A percentile compares a stretch with the other conserved stretches of the same genome.
phyloP scores from a whole-genome alignment of 2,888 invertebrate genomes.

The Tachystola acroxantha region DNA sequence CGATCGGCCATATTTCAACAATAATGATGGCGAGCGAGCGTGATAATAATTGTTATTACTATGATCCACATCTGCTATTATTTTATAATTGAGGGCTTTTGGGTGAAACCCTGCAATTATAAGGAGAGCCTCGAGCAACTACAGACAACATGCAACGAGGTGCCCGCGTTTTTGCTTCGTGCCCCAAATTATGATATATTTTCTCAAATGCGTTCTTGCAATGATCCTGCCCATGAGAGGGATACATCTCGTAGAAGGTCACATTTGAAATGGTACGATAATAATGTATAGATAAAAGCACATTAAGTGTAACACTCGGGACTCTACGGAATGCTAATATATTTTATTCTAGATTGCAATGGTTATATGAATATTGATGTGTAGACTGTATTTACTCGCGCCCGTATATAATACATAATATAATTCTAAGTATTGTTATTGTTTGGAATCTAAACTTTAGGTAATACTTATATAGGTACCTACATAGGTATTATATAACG shows the following conservation, averaged over 20 bases:
- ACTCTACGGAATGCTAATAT: no score
- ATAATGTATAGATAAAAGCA: no score
- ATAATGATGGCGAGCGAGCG: conserved; percentile 72
- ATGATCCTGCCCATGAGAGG: conserved; percentile 11
- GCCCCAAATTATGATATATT: conserved; percentile 67
- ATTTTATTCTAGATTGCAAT: no score
- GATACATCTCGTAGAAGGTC: conserved; percentile 9
- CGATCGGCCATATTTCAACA: conserved; percentile 69
- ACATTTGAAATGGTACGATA: background rate
- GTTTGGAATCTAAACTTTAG: no score
- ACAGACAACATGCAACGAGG: conserved; percentile 68
- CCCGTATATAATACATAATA: no score
- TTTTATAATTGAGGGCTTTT: conserved; percentile 78
- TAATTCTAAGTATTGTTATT: no score
- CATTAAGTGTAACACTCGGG: no score
- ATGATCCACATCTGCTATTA: conserved; percentile 78
- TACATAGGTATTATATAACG: no score
- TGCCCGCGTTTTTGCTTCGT: conserved; percentile 60
- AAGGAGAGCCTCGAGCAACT: conserved; percentile 69
- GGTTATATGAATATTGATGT: no score
- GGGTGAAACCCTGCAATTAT: conserved; percentile 77
- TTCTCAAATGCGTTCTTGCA: conserved; percentile 42
- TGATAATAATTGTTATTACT: conserved; percentile 79
- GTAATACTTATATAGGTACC: no score
- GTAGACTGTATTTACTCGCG: no score